phyloP scores from a whole-genome alignment of 2,888 invertebrate genomes.

The Timema podura region DNA sequence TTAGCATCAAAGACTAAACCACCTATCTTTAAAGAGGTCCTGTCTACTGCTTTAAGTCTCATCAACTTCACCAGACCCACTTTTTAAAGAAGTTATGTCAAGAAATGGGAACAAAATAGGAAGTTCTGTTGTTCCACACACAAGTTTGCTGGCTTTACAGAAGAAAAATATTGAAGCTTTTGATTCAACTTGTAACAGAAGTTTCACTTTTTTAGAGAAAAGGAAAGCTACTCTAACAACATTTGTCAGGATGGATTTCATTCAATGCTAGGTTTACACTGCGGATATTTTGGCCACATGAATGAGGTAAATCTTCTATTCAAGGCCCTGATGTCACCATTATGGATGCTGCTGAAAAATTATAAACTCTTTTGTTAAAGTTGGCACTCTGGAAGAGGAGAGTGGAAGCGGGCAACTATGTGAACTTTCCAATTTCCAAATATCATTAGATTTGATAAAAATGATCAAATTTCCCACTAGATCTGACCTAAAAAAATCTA shows the following conservation, averaged over 20 bases:
- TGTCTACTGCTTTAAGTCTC: too few relatives aligned
- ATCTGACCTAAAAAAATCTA: too few relatives aligned
- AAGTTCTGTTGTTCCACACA: background rate
- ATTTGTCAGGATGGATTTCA: background rate
- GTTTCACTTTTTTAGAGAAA: background rate
- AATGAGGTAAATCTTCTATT: background rate
- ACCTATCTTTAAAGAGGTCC: too few relatives aligned
- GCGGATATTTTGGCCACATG: background rate
- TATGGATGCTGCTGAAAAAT: slow-evolving; percentile 2
- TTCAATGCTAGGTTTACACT: background rate
- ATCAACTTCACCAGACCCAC: background rate
- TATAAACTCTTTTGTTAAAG: background rate
- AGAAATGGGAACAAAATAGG: background rate
- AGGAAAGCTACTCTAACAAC: background rate
- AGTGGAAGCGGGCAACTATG: background rate
- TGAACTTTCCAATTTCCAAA: too few relatives aligned
- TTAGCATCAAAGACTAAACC: background rate
- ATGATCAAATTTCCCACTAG: too few relatives aligned
- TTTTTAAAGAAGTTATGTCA: background rate
- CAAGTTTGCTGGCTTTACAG: background rate
- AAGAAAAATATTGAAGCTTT: background rate
- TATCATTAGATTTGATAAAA: too few relatives aligned
- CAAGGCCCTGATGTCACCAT: background rate
- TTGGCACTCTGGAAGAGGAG: background rate
- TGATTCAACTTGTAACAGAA: background rate